Evolutionary conservation across 92 coral and sea anemone genomes (phyloP), one percentile per base, ranked within the genome.

Genomic region (Palythoa grandis): DNA sequence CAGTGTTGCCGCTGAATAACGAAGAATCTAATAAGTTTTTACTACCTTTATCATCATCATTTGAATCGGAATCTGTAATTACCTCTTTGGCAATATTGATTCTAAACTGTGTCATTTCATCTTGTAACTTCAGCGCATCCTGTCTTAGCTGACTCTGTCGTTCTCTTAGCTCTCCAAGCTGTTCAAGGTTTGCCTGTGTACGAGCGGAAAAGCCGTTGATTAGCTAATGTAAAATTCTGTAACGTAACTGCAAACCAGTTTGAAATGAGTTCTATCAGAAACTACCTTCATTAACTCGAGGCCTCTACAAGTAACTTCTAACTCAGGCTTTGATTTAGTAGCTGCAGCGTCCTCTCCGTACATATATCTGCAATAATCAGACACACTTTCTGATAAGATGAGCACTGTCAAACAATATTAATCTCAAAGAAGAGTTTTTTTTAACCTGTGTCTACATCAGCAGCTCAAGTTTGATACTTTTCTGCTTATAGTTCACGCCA

Each of bases 1-100:
- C 35, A 0, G 35, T 29, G 35, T 29, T 29, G 35, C 35, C 35
- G 35, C 35, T 1, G 35, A 1, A 1, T 29, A 29, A 29, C 1
- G 35, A 29, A 29, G 35, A 29, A 29, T 29, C 35, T 29, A 29
- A 29, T 29, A 43, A 43, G 48, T 16, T 56, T 9, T 16, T 16
- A 16, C 19, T 56, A 56, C 3, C 19, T 16, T 57, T 19, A 24
- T 24, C 40, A 25, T 12, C 38, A 56, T 40, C 52, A 54, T 53
- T 22, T 43, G 50, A 14, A 74, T 72, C 1, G 40, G 4, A 39
- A 17, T 54, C 10, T 67, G 20, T 50, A 57, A 82, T 56, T 82
- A 96, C 99, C 97, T 96, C 99, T 89, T 96, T 96, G 2, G 90
- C 95, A 53, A 96, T 90, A 68, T 96, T 93, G 50, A 91, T 88